These are phyloP conservation scores for Monochamus saltuarius DNA, from an alignment of 1,140 invertebrate genomes.

Conservation along the genomic window DNA sequence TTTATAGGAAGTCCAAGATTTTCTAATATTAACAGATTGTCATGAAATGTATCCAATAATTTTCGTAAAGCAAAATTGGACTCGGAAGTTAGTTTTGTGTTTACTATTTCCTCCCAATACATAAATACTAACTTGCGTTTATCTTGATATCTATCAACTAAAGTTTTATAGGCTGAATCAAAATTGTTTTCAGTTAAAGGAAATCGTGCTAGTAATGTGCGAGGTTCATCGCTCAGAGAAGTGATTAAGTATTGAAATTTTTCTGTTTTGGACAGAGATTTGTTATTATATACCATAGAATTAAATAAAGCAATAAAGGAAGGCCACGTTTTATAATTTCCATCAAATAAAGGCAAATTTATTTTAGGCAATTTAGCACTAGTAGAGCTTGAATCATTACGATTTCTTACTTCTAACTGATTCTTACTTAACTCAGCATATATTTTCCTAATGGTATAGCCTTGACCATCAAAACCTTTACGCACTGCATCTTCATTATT, in stretches of 20 bases:
- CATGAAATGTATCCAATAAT: constrained; percentile 24
- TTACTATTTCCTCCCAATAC: constrained; percentile 22
- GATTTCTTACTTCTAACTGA: too few species aligned
- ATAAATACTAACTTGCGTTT: constrained; percentile 25
- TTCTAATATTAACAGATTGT: constrained; percentile 29
- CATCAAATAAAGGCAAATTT: constrained; percentile 8
- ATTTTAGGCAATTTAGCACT: constrained; percentile 13
- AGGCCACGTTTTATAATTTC: constrained; percentile 6
- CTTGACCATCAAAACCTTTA: neutral
- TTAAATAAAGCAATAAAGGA: constrained; percentile 12
- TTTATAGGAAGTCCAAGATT: constrained; percentile 31
- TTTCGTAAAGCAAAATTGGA: constrained; percentile 16
- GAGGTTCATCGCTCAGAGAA: constrained; percentile 23
- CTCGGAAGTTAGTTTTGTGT: constrained; percentile 25
- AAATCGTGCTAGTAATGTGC: constrained; percentile 23
- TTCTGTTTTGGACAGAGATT: constrained; percentile 2
- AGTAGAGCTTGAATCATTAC: too few species aligned
- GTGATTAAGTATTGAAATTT: constrained; percentile 32
- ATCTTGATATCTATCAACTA: constrained; percentile 35
- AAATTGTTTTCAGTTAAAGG: constrained; percentile 33
- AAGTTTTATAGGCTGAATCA: constrained; percentile 23
- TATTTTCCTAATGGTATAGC: too few species aligned
- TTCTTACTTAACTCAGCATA: too few species aligned
- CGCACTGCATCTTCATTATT: neutral
- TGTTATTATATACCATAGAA: constrained; percentile 15